Evolutionary conservation across 2,113 vertebrate species (phyloP).

Genomic region (Tamias sibiricus): DNA sequence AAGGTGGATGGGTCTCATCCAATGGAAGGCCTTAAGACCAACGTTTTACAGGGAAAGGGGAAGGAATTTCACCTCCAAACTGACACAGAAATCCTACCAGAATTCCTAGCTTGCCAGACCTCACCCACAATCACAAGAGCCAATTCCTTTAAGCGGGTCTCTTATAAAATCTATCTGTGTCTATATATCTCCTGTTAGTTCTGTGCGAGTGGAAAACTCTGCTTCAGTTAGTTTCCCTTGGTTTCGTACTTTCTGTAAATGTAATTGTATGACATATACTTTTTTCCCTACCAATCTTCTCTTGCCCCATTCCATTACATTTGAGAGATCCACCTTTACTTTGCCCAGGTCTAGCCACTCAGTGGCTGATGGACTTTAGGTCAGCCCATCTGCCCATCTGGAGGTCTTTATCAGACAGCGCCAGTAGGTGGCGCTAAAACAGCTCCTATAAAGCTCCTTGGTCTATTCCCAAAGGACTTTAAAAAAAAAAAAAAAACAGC

Average conservation of each 20-base stretch:
- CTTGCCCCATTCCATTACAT: not conserved
- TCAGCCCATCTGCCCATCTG: no score
- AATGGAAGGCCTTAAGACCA: not conserved
- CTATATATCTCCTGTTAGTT: not conserved
- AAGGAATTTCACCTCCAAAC: not conserved
- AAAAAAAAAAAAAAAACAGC: no score
- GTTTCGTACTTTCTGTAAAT: not conserved
- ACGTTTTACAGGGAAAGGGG: not conserved
- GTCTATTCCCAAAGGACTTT: no score
- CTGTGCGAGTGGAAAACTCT: constrained; percentile 38
- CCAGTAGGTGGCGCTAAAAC: constrained; percentile 67
- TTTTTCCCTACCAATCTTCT: not conserved
- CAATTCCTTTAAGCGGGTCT: not conserved
- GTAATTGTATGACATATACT: not conserved
- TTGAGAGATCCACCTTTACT: not conserved
- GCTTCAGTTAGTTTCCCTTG: not conserved
- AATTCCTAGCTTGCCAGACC: not conserved
- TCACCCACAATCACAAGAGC: not conserved
- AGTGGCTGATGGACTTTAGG: not conserved
- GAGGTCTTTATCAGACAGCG: not conserved
- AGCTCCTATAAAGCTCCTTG: not conserved
- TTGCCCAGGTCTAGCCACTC: not conserved
- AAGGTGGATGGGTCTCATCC: not conserved
- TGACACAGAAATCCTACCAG: not conserved
- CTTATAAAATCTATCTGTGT: not conserved